A percentile compares a stretch with the other conserved stretches of the same genome.
These are phyloP conservation scores for Perca schrenkii DNA, from an alignment of 2,113 vertebrate genomes.

Conservation along the genomic window DNA sequence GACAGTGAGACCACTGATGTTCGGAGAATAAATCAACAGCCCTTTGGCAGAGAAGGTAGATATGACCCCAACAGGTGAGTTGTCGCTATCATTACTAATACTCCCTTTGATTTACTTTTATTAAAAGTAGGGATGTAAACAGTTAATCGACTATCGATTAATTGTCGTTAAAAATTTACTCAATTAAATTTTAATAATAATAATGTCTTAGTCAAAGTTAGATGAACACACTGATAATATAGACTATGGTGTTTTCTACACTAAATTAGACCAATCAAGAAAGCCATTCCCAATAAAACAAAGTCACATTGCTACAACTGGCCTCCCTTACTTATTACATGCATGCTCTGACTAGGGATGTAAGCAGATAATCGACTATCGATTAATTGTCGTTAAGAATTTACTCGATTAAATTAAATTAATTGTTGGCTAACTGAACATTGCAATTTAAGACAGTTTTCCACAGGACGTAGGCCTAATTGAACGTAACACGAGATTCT, in stretches of 20 bases:
- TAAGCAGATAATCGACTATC: too few relatives aligned
- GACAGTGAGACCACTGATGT: slow-evolving; percentile 92
- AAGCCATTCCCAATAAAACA: background rate
- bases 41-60: slow-evolving; percentile 81
- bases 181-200: too few relatives aligned
- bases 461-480: too few relatives aligned
- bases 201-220: background rate
- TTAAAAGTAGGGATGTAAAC: too few relatives aligned
- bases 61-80: slow-evolving; percentile 91
- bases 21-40: slow-evolving; percentile 90
- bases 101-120: background rate
- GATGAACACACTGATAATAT: background rate
- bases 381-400: too few relatives aligned
- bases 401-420: too few relatives aligned
- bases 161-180: too few relatives aligned
- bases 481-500: too few relatives aligned
- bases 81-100: background rate
- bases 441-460: too few relatives aligned
- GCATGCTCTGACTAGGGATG: background rate
- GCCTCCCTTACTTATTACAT: background rate
- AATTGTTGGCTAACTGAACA: too few relatives aligned
- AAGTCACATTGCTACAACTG: background rate
- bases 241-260: background rate
- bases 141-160: too few relatives aligned
- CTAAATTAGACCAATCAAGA: background rate